These are phyloP conservation scores for Cerastoderma edule DNA, from an alignment of 2,888 invertebrate species.

Conservation along the genomic window DNA sequence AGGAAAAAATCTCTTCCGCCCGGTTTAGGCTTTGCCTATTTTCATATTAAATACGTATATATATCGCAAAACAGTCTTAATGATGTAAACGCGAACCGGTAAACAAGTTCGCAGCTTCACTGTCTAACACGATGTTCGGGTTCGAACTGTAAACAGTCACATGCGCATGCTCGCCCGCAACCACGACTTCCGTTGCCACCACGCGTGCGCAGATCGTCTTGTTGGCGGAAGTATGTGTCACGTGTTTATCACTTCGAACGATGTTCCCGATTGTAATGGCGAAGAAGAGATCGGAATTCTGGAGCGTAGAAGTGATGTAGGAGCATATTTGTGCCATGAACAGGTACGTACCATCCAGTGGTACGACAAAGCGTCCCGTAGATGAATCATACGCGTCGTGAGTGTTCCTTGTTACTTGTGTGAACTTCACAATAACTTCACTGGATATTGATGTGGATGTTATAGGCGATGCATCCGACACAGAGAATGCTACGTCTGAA, in stretches of 20 bases:
- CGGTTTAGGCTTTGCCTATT: no score
- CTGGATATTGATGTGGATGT: not conserved
- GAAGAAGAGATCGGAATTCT: not conserved
- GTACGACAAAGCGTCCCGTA: constrained; percentile 6
- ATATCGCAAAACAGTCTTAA: no score
- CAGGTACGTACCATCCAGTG: constrained; percentile 3
- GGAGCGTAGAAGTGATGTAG: constrained; percentile 2
- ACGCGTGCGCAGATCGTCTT: constrained; percentile 6
- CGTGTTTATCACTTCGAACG: constrained; percentile 5
- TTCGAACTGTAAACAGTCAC: constrained; percentile 8
- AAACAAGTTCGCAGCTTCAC: not conserved
- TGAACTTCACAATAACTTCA: not conserved
- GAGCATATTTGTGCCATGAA: constrained; percentile 16
- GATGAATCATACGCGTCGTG: not conserved
- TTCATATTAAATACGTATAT: no score
- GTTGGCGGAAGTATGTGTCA: not conserved
- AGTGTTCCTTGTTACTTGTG: constrained; percentile 2
- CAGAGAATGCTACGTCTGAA: constrained; percentile 25
- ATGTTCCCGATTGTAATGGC: constrained; percentile 7
- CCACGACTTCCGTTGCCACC: constrained; percentile 12
- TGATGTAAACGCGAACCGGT: constrained; percentile 4
- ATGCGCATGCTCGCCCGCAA: not conserved
- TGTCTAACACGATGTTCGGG: not conserved
- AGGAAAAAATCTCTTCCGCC: no score
- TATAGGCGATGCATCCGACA: not conserved